A percentile compares a stretch with the other conserved stretches of the same genome.
phyloP scores from a whole-genome alignment of 1,140 invertebrate genomes.

The Penaeus chinensis region DNA sequence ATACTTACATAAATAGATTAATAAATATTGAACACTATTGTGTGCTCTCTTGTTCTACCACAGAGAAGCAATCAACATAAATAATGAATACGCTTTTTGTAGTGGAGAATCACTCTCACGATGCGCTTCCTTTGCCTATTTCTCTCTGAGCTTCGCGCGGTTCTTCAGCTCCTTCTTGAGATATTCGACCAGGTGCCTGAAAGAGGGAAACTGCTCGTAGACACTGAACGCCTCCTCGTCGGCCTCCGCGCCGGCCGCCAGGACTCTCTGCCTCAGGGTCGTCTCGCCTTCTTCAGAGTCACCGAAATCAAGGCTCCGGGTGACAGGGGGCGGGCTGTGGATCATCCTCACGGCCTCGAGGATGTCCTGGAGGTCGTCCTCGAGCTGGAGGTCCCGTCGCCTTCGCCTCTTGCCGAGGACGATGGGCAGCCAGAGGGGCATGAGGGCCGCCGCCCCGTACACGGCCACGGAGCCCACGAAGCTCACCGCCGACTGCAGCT shows the following conservation, averaged over 20 bases:
- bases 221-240: no score
- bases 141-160: no score
- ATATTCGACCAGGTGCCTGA: no score
- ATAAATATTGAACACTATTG: no score
- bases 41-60: no score
- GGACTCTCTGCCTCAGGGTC: not conserved
- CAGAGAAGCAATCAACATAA: no score
- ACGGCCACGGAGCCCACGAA: constrained; percentile 55
- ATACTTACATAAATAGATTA: no score
- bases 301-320: not conserved
- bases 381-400: constrained; percentile 24
- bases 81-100: no score
- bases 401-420: constrained; percentile 45
- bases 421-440: constrained; percentile 58
- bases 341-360: constrained; percentile 13
- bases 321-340: not conserved
- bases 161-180: no score
- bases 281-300: not conserved
- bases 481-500: constrained; percentile 37
- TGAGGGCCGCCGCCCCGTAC: constrained; percentile 59
- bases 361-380: not conserved
- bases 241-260: not conserved
- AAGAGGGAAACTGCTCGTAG: no score
- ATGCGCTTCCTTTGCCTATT: no score
- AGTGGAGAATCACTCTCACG: no score